Base-by-base conservation (phyloP, 2,113 vertebrate species). In the Uropsilus gracilis region DNA sequence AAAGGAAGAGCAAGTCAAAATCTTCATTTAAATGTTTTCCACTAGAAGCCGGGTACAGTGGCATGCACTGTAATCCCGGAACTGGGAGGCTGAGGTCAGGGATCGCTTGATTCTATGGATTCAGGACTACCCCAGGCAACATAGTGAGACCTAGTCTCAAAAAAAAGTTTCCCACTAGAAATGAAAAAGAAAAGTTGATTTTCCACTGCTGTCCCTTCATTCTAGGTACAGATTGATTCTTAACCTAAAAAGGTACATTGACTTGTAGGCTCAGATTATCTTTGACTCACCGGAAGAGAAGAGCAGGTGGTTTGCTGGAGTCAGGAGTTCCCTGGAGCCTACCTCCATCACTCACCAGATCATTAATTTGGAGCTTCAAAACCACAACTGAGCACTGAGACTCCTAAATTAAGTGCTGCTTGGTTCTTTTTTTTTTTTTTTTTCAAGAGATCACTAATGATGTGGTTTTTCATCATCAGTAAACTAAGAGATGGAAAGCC, bases 351-450 rank as follows among this genome's bases (percentile, higher is more conserved):
- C 34, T 53, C 50, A 83, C 83, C 39, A 44, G 57, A 93, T 80
- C 94, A 84, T 92, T 85, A 95, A 85, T 83, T 34, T 83, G 26
- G 42, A 91, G 26, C 69, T 86, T 86, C 50, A 63, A 73, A 90
- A 30, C 20, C 61, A 69, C 37, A 84, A 28, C 6, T 59, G 37
- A 93, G 8, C 34, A 55, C 37, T 39, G 64, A 72, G 71, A 90
- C 42, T 44, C 2, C 39, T 66, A 66, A 64, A 59, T 28, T 66
- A 93, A 73, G 48, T 85, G 26, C 28, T 34, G 12, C 22, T 34
- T 48, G n/a, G n/a, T 86, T 39, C 9, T 76, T 88, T 72, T 20
- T 46, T 75, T 95, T 93, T 76, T 88, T 72, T 20, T 46, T 75
- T 95, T 93, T 26, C 28, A 77, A 92, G 64, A 44, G 13, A 64